Percentiles rank a stretch among this genome's conserved stretches.
Evolutionary conservation across 2,888 invertebrate species (phyloP).

Genomic region (Galeopsomyia nigrocyanea): DNA sequence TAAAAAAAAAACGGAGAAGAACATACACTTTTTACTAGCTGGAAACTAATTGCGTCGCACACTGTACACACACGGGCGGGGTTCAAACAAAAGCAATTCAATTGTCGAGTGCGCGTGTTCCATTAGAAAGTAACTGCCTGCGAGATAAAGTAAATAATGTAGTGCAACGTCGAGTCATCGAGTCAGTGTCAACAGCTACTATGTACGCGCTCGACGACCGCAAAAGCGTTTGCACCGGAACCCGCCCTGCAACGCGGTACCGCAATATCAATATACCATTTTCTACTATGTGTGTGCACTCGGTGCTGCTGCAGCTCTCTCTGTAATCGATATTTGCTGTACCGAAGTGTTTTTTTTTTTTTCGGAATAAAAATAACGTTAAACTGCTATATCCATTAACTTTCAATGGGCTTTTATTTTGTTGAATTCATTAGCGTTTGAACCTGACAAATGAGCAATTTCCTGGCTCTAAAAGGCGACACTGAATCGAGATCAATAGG

Average conservation of each 20-base stretch:
- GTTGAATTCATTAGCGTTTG: too few relatives aligned
- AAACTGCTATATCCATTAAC: too few relatives aligned
- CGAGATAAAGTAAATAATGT: conserved; percentile 41
- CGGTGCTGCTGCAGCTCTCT: too few relatives aligned
- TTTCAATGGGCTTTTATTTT: too few relatives aligned
- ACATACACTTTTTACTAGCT: too few relatives aligned
- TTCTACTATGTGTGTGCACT: conserved; percentile 11
- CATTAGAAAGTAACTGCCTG: conserved; percentile 9
- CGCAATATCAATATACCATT: conserved; percentile 24
- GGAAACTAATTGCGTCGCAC: too few relatives aligned
- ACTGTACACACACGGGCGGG: too few relatives aligned
- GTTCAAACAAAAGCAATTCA: conserved; percentile 11
- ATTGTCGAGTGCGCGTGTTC: conserved; percentile 4
- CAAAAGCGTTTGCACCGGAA: conserved; percentile 25
- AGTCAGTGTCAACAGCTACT: conserved; percentile 34
- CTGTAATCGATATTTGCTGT: conserved; percentile 30
- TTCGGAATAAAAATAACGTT: too few relatives aligned
- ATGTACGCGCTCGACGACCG: conserved; percentile 15
- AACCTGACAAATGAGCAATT: too few relatives aligned
- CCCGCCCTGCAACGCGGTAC: background rate
- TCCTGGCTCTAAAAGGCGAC: too few relatives aligned
- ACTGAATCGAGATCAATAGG: conserved; percentile 1
- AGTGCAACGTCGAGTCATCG: background rate
- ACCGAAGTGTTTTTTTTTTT: background rate
- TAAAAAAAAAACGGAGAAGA: too few relatives aligned